Base-by-base conservation (phyloP, 2,797 vertebrate species). In the Centroberyx gerrardi region DNA sequence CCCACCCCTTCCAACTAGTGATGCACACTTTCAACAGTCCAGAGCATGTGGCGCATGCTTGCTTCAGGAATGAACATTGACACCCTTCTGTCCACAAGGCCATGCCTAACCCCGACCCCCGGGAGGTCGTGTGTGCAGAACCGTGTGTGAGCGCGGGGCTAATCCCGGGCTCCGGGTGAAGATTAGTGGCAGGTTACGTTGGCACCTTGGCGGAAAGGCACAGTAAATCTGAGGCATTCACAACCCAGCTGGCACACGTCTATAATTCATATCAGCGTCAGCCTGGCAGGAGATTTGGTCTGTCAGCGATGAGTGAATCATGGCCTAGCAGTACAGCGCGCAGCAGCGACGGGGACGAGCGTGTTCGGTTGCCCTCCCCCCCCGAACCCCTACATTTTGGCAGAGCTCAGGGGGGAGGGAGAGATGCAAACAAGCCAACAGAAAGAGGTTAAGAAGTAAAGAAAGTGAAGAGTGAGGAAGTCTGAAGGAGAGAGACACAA, bases 151-250 rank as follows among this genome's bases (percentile, higher is more conserved):
- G 58, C 46, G 40, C 0, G 42, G 58, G 52, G 66, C 66, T 88
- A 85, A 88, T 85, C 82, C 80, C n/a, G 5, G 74, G 63, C 77
- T 83, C 36, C 28, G 46, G 63, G 69, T 22, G 52, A 79, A 84
- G 88, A 87, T 91, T 76, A 82, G 86, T 14, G 44, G 66, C 85
- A 81, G 63, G 75, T 84, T 85, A 81, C 2, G 36, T 70, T 90
- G 74, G 84, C 80, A 85, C 70, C 59, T 87, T 65, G 71, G 72
- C 18, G 28, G 59, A 82, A 81, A 87, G 52, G 46, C 76, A 51
- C 52, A 70, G 67, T 74, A 85, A 87, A 87, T 83, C 83, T 73
- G 58, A 79, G 62, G 75, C 56, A 72, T 78, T 86, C 75, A 73
- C 79, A 62, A 62, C 62, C 59, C 86, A 83, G 81, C 83, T 83